These are phyloP conservation scores for Acyrthosiphon pisum DNA, from an alignment of 1,140 invertebrate species.

Conservation along the genomic window DNA sequence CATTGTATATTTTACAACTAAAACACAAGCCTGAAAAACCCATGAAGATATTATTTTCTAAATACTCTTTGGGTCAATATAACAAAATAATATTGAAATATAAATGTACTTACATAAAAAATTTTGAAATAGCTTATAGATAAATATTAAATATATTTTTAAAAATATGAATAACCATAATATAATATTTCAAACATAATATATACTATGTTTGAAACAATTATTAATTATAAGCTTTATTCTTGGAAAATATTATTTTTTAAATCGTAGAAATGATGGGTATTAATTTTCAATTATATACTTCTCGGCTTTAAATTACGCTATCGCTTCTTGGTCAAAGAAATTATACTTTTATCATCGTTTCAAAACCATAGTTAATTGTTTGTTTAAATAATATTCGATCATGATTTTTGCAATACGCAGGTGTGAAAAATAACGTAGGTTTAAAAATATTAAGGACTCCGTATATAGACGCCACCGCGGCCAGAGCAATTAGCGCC, in stretches of 20 bases:
- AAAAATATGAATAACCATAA: too few species aligned
- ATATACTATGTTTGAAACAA: not conserved
- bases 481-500: constrained; percentile 16
- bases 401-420: not conserved
- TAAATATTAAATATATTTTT: too few species aligned
- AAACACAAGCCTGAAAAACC: not conserved
- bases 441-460: not conserved
- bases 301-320: not conserved
- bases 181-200: too few species aligned
- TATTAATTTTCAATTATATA: not conserved
- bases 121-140: not conserved
- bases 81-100: not conserved
- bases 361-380: not conserved
- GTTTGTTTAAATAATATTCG: not conserved
- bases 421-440: not conserved
- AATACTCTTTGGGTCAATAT: not conserved
- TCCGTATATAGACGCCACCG: not conserved
- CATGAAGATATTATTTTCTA: not conserved
- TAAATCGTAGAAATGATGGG: not conserved
- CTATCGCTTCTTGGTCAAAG: not conserved
- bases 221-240: not conserved
- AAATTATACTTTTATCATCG: not conserved
- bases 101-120: not conserved
- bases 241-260: not conserved
- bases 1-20: not conserved